Evolutionary conservation across 2,888 invertebrate genomes (phyloP).

Genomic region (Itoplectis maculator): DNA sequence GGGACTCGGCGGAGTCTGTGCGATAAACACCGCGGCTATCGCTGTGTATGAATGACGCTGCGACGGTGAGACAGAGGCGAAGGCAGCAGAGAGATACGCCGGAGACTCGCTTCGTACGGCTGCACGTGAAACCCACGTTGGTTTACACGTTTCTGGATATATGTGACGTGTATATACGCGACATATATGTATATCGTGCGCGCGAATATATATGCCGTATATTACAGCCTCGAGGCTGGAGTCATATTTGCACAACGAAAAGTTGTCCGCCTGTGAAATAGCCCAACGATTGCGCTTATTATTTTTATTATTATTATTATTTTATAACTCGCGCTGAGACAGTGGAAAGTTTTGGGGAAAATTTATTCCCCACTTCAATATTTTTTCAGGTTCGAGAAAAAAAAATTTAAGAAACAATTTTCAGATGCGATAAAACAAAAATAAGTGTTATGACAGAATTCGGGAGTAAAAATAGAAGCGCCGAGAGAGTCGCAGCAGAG

Average conservation of each 20-base stretch:
- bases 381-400: too few relatives aligned
- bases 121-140: neutral
- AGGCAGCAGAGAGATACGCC: neutral
- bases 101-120: neutral
- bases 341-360: too few relatives aligned
- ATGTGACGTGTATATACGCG: too few relatives aligned
- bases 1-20: constrained; percentile 15
- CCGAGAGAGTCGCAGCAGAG: too few relatives aligned
- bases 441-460: too few relatives aligned
- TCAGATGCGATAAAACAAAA: too few relatives aligned
- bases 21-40: neutral
- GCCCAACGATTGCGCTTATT: too few relatives aligned
- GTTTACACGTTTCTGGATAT: neutral
- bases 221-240: constrained; percentile 6
- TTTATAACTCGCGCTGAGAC: too few relatives aligned
- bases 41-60: neutral
- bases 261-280: neutral
- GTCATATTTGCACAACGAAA: constrained; percentile 9
- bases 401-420: too few relatives aligned
- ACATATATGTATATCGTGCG: too few relatives aligned
- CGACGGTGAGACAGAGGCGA: neutral
- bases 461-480: too few relatives aligned
- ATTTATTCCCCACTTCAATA: too few relatives aligned
- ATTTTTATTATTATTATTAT: neutral
- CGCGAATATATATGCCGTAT: constrained; percentile 10